Conservation (phyloP, 2,797 vertebrate genomes). For the Dicrostonyx torquatus region DNA sequence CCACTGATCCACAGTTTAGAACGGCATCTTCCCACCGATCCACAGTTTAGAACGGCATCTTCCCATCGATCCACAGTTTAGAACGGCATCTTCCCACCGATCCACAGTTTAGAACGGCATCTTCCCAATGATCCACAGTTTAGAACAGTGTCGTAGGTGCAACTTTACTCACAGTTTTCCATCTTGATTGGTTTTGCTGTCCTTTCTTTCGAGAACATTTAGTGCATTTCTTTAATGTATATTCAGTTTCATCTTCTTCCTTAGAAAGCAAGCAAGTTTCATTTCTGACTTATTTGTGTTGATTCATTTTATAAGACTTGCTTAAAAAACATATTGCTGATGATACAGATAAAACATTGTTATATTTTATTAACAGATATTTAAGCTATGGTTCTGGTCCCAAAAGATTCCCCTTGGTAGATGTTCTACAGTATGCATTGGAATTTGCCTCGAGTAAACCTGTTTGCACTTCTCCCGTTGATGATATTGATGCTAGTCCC, state of each 20-base stretch:
- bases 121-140: no score
- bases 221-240: neutral
- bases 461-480: constrained; percentile 96
- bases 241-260: constrained; percentile 22
- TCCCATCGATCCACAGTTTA: no score
- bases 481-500: constrained; percentile 93
- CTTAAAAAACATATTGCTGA: neutral
- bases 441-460: constrained; percentile 99
- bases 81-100: no score
- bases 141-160: neutral
- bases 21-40: no score
- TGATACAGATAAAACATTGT: constrained; percentile 32
- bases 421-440: constrained; percentile 98
- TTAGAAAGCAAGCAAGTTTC: constrained; percentile 46
- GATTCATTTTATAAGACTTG: constrained; percentile 36
- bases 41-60: no score
- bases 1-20: no score
- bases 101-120: no score
- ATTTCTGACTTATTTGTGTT: constrained; percentile 32
- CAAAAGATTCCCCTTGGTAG: constrained; percentile 98
- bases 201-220: constrained; percentile 7
- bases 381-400: constrained; percentile 99
- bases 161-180: neutral
- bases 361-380: constrained; percentile 90
- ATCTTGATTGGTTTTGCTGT: neutral